A percentile compares a stretch with the other conserved stretches of the same genome.
These are phyloP conservation scores for Diabrotica balteata DNA, from an alignment of 2,888 invertebrate species.

Conservation along the genomic window DNA sequence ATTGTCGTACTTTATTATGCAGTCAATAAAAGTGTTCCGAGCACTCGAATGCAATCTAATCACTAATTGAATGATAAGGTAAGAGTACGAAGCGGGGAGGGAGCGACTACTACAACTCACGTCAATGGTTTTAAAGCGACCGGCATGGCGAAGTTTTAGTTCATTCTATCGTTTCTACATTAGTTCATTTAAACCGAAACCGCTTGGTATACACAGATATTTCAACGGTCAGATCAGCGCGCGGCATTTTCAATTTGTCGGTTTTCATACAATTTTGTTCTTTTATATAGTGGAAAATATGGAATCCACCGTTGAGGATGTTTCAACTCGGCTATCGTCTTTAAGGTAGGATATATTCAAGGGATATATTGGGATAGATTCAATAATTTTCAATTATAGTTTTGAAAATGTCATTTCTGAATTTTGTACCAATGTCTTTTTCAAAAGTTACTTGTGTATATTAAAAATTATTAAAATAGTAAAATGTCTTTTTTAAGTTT, in stretches of 20 bases:
- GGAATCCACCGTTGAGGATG: not conserved
- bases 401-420: too few species aligned
- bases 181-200: not conserved
- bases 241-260: not conserved
- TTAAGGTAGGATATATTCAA: conserved; percentile 8
- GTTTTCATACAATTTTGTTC: too few species aligned
- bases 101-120: not conserved
- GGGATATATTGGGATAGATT: not conserved
- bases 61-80: not conserved
- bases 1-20: too few species aligned
- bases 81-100: not conserved
- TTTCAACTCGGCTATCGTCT: conserved; percentile 8
- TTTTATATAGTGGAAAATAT: not conserved
- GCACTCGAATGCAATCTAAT: not conserved
- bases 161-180: conserved; percentile 1
- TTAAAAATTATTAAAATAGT: too few species aligned
- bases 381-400: too few species aligned
- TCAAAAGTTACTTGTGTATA: too few species aligned
- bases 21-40: not conserved
- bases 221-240: not conserved
- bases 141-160: not conserved
- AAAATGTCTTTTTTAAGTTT: too few species aligned
- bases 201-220: too few species aligned
- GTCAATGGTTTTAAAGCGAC: not conserved
- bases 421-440: too few species aligned